Conservation (phyloP, 2,888 invertebrate genomes). For the Hesperia comma region DNA sequence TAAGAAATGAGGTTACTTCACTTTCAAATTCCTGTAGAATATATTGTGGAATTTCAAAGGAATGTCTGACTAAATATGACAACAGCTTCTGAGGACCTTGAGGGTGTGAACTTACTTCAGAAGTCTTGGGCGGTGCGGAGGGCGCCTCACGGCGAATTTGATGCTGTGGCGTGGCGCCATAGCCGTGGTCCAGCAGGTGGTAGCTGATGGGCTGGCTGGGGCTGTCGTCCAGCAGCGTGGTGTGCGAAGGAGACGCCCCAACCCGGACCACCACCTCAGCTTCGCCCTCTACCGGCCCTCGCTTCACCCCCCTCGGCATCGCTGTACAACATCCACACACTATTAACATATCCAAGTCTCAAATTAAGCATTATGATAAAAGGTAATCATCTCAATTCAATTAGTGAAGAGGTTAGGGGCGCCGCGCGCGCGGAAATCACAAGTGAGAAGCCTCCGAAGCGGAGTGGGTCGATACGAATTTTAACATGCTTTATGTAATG, state of each 20-base stretch:
- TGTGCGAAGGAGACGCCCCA: constrained; percentile 82
- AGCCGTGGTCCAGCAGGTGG: constrained; percentile 93
- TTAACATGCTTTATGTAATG: constrained; percentile 58
- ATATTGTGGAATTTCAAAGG: neutral
- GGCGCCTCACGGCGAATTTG: constrained; percentile 85
- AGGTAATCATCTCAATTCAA: constrained; percentile 73
- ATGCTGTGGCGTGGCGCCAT: constrained; percentile 91
- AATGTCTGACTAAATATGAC: neutral
- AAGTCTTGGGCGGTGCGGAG: constrained; percentile 82
- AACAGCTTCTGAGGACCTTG: neutral
- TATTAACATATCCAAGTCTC: constrained; percentile 38
- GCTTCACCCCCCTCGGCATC: constrained; percentile 86
- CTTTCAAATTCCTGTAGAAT: neutral
- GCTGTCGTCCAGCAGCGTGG: constrained; percentile 79
- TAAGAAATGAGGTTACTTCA: neutral
- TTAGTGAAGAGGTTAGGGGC: constrained; percentile 82
- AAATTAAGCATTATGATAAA: constrained; percentile 48
- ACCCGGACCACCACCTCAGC: constrained; percentile 79
- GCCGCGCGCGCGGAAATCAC: constrained; percentile 81
- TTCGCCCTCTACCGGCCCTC: constrained; percentile 82
- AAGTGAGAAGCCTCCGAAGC: constrained; percentile 74
- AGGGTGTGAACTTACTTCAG: constrained; percentile 71
- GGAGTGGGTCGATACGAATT: constrained; percentile 75
- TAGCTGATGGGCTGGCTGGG: constrained; percentile 85
- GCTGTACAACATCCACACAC: constrained; percentile 55